phyloP scores from a whole-genome alignment of 2,888 invertebrate genomes.

The Acanthosepion pharaonis region DNA sequence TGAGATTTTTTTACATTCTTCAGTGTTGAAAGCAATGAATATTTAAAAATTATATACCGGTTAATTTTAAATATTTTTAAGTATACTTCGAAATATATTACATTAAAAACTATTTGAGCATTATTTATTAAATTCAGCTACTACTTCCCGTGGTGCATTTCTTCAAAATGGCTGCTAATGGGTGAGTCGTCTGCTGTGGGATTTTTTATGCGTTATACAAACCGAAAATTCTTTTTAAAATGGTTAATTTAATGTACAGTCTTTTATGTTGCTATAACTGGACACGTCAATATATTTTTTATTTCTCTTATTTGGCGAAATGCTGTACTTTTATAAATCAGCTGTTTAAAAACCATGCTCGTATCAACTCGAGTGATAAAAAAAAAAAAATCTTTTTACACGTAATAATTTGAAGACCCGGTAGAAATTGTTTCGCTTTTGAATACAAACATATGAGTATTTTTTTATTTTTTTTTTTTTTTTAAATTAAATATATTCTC shows the following conservation, averaged over 20 bases:
- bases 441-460: too few species aligned
- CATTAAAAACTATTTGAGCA: neutral
- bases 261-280: too few species aligned
- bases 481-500: too few species aligned
- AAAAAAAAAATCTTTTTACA: too few species aligned
- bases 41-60: neutral
- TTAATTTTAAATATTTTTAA: neutral
- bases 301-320: too few species aligned
- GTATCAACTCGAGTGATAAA: too few species aligned
- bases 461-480: too few species aligned
- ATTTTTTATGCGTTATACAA: neutral
- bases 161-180: neutral
- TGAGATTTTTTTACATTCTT: slow-evolving; percentile 38
- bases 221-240: neutral
- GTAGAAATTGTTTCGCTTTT: too few species aligned
- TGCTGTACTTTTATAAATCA: too few species aligned
- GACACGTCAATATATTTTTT: too few species aligned
- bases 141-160: slow-evolving; percentile 35
- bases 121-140: neutral
- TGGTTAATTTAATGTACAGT: neutral
- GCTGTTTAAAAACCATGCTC: too few species aligned
- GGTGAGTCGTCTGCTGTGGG: slow-evolving; percentile 35
- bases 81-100: neutral
- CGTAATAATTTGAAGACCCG: too few species aligned
- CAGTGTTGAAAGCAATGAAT: neutral